Conservation (phyloP, 2,113 vertebrate genomes). For the Clarias magur region DNA sequence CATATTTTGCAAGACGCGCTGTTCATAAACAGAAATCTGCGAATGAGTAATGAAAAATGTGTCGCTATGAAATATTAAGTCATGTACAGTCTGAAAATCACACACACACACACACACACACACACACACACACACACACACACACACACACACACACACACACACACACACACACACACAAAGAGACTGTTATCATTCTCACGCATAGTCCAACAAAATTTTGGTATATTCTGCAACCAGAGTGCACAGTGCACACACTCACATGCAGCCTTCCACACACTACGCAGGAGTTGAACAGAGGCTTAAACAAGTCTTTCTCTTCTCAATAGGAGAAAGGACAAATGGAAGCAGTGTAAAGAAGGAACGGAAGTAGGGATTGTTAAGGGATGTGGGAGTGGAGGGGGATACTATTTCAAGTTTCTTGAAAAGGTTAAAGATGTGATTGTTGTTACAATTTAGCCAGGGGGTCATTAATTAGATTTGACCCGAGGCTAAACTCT, state of each 20-base stretch:
- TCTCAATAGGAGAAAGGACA: background rate
- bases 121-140: slow-evolving; percentile 28
- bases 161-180: slow-evolving; percentile 32
- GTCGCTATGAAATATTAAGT: slow-evolving; percentile 28
- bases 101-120: slow-evolving; percentile 29
- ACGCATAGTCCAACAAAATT: background rate
- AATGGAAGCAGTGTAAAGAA: background rate
- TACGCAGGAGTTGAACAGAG: background rate
- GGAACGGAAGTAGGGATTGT: background rate
- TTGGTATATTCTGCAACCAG: background rate
- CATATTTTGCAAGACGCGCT: background rate
- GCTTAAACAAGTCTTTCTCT: slow-evolving; percentile 10
- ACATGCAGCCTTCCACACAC: background rate
- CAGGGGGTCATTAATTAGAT: background rate
- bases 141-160: slow-evolving; percentile 33
- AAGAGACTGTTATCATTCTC: slow-evolving; percentile 24
- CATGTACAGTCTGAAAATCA: slow-evolving; percentile 26
- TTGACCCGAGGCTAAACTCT: background rate
- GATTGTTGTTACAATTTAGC: background rate
- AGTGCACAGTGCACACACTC: background rate
- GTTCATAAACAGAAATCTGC: background rate
- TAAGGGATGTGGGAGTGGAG: background rate
- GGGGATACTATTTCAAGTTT: background rate
- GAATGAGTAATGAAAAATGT: slow-evolving; percentile 1
- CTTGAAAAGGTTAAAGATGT: slow-evolving; percentile 7